Base-by-base conservation (phyloP, 1,140 invertebrate genomes). In the Mylabris phalerata region DNA sequence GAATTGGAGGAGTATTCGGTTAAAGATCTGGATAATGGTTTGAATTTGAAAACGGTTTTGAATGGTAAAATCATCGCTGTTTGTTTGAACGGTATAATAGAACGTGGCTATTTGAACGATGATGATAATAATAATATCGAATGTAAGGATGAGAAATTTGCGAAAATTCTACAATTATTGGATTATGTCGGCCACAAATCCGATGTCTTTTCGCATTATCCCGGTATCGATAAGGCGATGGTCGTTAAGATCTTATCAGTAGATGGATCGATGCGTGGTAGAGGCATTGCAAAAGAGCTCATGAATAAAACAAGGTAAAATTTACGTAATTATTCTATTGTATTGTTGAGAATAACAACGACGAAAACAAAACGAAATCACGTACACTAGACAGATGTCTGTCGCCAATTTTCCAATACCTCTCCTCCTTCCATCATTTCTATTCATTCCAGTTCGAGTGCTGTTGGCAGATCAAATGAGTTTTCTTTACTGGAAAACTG, bases 191-290 rank as follows among this genome's bases (percentile, higher is more conserved):
- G 80, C 48, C 73, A 74, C 19, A 74, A 81, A 57, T 79, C 79
- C 0, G 77, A 80, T 59, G 70, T 82, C 0, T 80, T 80, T 68
- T 73, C 72, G 19, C 78, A 78, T 65, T 83, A 79, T 69, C 78
- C 80, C 0, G 75, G 77, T 4, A 75, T 81, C 43, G 74, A 84
- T 44, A 77, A 68, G 3, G 72, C 81, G 0, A 58, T 87, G 59
- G 83, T 85, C 52, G 66, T 86, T 32, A 80, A 82, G 63, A 85
- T 88, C 58, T 70, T 85, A 2, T 85, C 84, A 2, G 85, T 86
- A 0, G 82, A 87, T 67, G 71, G 73, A 2, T 76, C 75, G 2
- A 85, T 80, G 78, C 73, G 86, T 43, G 85, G 86, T 9, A 75
- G 79, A 59, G 85, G 85, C 4, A 78, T 88, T 5, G 85, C 80